Base-by-base conservation (phyloP, 1,140 invertebrate species). In the Drosophila sucinea region DNA sequence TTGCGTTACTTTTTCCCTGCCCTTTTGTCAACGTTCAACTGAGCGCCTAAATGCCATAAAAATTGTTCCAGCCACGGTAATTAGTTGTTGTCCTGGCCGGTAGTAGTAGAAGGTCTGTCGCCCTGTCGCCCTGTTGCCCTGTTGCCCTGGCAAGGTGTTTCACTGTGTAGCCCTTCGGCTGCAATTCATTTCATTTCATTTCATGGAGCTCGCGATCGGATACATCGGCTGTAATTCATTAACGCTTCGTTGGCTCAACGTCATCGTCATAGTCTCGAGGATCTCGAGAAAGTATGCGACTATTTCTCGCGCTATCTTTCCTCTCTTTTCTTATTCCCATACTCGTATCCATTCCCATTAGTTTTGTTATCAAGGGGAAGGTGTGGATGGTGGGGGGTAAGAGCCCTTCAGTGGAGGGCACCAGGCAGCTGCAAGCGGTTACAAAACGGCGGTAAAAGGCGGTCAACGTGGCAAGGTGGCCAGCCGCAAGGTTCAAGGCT, bases 21-120 rank as follows among this genome's bases (percentile, higher is more conserved):
- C 70, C 79, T 71, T 86, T 81, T 86, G 66, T 66, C 74, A 77
- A 71, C 84, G 84, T 67, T 86, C 83, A 82, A 77, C 83, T 87
- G 83, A 83, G 83, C 80, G 83, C 79, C 72, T 87, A 87, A 87
- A 87, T 87, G 84, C 83, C 84, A 87, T 87, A 89, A 89, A 87
- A 87, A 87, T 89, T 87, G 83, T 87, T 89, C 62, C 84, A 84
- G 84, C 67, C 84, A 87, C 83, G 83, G 83, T 87, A 87, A 87
- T 87, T 87, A 87, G 83, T 87, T 87, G 83, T 87, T 80, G 83
- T 87, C 83, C 83, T 87, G 83, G 67, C 71, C 61, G 41, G 62
- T 64, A 58, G 33, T 38, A 27, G 30, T 30, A 30, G 30, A 17
- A 17, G 2, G 4, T 2, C 4, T 3, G 30, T 30, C 2, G 30